These are phyloP conservation scores for Cavia porcellus DNA, from an alignment of 2,113 vertebrate species.

Conservation along the genomic window DNA sequence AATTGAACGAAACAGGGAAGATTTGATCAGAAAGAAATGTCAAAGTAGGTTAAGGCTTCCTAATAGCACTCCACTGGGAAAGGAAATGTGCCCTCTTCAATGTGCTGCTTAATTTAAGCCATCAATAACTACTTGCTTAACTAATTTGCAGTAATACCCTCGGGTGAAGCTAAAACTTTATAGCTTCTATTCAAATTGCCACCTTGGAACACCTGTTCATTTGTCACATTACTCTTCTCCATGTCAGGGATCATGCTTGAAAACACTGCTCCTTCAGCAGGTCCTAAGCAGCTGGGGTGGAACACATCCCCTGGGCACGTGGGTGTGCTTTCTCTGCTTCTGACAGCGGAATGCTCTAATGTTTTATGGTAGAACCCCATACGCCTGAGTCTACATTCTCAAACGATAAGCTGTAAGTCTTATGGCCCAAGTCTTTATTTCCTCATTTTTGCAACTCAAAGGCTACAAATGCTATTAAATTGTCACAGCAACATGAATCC, in stretches of 20 bases:
- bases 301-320: not conserved
- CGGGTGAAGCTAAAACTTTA: not conserved
- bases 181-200: not conserved
- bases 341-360: not conserved
- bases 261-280: not conserved
- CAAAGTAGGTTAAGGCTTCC: constrained; percentile 63
- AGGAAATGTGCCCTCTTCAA: not conserved
- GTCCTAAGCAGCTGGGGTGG: not conserved
- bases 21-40: constrained; percentile 64
- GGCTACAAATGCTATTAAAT: constrained; percentile 1
- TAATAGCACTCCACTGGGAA: not conserved
- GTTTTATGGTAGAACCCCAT: not conserved
- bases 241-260: not conserved
- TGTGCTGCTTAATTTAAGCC: constrained; percentile 56
- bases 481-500: not conserved
- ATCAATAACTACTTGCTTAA: constrained; percentile 43
- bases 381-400: not conserved
- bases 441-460: not conserved
- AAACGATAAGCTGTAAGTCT: not conserved
- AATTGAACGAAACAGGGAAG: constrained; percentile 59
- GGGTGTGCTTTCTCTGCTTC: not conserved
- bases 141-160: constrained; percentile 40
- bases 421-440: not conserved
- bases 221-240: not conserved
- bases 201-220: not conserved